Percentiles rank a stretch among this genome's conserved stretches.
Evolutionary conservation across 2,113 vertebrate genomes (phyloP).

Genomic region (Platysteira castanea): DNA sequence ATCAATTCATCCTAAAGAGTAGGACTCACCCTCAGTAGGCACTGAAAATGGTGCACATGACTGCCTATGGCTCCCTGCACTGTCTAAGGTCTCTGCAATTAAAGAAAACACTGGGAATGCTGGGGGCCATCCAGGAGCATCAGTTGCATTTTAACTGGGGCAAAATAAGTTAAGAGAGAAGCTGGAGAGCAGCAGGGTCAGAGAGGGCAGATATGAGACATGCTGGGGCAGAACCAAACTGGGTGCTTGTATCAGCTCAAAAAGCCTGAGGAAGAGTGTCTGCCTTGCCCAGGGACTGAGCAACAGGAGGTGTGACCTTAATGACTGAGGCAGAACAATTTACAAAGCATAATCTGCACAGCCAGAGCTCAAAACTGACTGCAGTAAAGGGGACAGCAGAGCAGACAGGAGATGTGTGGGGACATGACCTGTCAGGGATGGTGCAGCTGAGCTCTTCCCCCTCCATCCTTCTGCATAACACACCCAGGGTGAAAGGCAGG

Average conservation of each 20-base stretch:
- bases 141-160: neutral
- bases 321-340: neutral
- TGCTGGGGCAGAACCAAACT: neutral
- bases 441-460: neutral
- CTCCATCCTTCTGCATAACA: neutral
- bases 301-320: neutral
- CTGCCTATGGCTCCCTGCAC: neutral
- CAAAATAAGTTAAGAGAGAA: neutral
- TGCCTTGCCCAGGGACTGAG: fast-evolving
- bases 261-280: neutral
- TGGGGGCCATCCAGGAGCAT: neutral
- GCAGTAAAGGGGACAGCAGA: neutral
- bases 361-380: neutral
- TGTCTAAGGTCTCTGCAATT: neutral
- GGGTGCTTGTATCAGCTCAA: neutral
- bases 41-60: neutral
- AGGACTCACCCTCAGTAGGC: neutral
- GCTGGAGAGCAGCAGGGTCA: neutral
- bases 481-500: neutral
- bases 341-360: neutral
- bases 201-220: neutral
- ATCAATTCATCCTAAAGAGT: neutral
- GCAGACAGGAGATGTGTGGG: neutral
- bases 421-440: neutral
- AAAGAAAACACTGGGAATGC: neutral